phyloP scores from a whole-genome alignment of 2,888 invertebrate species.

The Sminthurinus aureus region DNA sequence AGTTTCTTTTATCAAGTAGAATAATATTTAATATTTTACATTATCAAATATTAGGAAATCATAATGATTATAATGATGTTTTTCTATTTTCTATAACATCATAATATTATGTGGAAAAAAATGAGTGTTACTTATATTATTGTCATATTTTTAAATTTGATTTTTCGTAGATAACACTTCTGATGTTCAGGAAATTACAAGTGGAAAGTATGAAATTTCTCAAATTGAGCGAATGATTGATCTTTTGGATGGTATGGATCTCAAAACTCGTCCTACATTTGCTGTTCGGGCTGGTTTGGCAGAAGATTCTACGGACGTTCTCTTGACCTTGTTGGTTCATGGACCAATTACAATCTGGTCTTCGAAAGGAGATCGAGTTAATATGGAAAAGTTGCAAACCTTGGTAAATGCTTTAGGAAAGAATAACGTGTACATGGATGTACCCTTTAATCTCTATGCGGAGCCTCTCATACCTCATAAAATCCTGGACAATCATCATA shows the following conservation, averaged over 20 bases:
- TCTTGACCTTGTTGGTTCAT: slow-evolving; percentile 61
- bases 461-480: background rate
- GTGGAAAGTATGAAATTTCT: slow-evolving; percentile 61
- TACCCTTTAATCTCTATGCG: slow-evolving; percentile 70
- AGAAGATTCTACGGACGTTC: slow-evolving; percentile 70
- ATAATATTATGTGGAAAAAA: background rate
- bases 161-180: background rate
- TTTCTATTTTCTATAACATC: too few relatives aligned
- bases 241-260: slow-evolving; percentile 67
- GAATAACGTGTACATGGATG: slow-evolving; percentile 77
- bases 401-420: slow-evolving; percentile 74
- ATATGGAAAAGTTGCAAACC: slow-evolving; percentile 71
- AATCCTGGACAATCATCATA: background rate
- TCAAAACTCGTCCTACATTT: slow-evolving; percentile 70
- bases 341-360: slow-evolving; percentile 79
- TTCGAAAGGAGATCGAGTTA: slow-evolving; percentile 72
- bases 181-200: slow-evolving; percentile 28
- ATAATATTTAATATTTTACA: too few relatives aligned
- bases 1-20: too few relatives aligned
- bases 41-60: too few relatives aligned
- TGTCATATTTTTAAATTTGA: background rate
- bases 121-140: background rate
- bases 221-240: slow-evolving; percentile 75
- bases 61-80: too few relatives aligned
- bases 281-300: slow-evolving; percentile 78